Evolutionary conservation across 2,797 vertebrate species (phyloP).

Genomic region (Gallinago stenura): DNA sequence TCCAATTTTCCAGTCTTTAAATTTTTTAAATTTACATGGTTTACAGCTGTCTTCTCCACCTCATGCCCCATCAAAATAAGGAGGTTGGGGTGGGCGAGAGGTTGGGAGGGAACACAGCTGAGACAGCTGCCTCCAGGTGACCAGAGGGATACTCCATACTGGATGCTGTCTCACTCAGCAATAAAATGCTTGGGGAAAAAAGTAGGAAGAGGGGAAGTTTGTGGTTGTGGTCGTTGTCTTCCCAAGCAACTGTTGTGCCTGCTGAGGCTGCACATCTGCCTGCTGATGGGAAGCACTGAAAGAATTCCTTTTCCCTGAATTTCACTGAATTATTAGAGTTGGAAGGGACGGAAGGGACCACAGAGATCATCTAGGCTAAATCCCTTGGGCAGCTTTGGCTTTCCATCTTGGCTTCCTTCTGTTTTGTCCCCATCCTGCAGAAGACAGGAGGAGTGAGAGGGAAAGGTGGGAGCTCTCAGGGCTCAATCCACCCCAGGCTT

Average conservation of each 20-base stretch:
- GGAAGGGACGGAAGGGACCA: too few species aligned
- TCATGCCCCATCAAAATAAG: neutral
- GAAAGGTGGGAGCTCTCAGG: fast-evolving
- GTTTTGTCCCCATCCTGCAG: neutral
- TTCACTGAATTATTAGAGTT: too few species aligned
- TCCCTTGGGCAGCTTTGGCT: neutral
- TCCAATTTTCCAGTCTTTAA: too few species aligned
- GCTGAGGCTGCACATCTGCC: neutral
- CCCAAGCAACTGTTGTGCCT: neutral
- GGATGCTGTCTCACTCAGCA: neutral
- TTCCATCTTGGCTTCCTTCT: neutral
- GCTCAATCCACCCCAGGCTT: neutral
- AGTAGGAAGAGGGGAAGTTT: neutral
- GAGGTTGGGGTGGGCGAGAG: neutral
- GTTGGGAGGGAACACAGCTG: neutral
- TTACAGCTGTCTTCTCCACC: neutral
- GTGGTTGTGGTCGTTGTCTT: neutral
- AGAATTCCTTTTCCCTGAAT: neutral
- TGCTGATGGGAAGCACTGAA: neutral
- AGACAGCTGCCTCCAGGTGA: neutral
- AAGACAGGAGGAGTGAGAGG: neutral
- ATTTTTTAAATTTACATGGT: neutral
- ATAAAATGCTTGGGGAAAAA: neutral
- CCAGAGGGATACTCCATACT: neutral
- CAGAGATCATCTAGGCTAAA: too few species aligned